Evolutionary conservation across 2,888 invertebrate genomes (phyloP).

Genomic region (Melikaiella ostensackeni): DNA sequence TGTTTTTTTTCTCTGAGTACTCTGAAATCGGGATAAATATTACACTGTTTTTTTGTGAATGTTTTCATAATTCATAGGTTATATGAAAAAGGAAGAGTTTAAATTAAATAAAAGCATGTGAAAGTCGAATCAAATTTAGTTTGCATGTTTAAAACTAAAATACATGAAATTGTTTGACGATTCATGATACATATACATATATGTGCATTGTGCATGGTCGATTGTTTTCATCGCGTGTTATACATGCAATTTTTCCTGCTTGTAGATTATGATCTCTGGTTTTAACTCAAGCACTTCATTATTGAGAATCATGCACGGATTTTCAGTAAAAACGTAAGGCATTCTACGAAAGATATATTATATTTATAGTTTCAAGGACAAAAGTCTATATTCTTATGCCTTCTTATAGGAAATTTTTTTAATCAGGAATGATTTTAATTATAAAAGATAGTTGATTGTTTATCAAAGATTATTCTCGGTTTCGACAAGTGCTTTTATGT

Average conservation of each 20-base stretch:
- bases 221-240: slow-evolving; percentile 2
- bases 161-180: neutral
- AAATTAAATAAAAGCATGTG: neutral
- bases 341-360: neutral
- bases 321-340: neutral
- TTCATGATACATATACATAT: neutral
- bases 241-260: neutral
- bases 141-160: neutral
- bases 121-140: neutral
- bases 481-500: neutral
- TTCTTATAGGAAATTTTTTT: neutral
- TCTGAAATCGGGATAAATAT: too few relatives aligned
- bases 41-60: too few relatives aligned
- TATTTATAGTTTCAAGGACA: neutral
- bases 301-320: neutral
- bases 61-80: neutral
- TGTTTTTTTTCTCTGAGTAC: too few relatives aligned
- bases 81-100: neutral
- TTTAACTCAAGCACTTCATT: neutral
- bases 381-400: neutral
- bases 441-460: neutral
- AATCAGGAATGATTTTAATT: neutral
- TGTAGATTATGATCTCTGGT: slow-evolving; percentile 1
- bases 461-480: neutral
- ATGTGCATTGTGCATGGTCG: too few relatives aligned